Evolutionary conservation across 2,113 vertebrate species (phyloP), one percentile per base, ranked within the genome.

Genomic region (Dasyprocta punctata): DNA sequence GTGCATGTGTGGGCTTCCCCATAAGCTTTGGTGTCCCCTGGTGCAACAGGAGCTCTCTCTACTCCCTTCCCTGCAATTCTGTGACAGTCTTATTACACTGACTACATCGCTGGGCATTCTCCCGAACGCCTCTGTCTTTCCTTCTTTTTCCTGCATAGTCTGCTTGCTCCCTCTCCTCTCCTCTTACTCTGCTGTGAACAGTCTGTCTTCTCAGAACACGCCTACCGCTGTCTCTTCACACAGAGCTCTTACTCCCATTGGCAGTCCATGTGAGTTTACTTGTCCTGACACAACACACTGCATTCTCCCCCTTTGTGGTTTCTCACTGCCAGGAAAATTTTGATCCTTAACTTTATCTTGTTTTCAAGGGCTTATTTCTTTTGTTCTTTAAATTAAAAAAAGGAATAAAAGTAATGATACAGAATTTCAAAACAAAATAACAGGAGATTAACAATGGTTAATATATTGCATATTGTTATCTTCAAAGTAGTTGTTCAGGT

Each of bases 101-200:
- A 16, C 22, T 38, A 6, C 13, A 28, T 26, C 10, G 28, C 30
- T 89, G 22, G 44, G 56, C 52, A 54, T 81, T 28, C 12, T 88
- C 49, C 13, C 61, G 36, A 20, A 60, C 63, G 24, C 2, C 75
- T 86, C 10, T 49, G 0, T 38, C 36, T 44, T 28, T 65, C 5
- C 36, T 69, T 77, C 3, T 61, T 52, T 49, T 1, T 63, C 0
- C 4, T 3, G 3, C 7, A 0, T 0, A 2, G 8, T 26, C 69
- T 49, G 3, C 5, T 41, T 2, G 2, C 1, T 30, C 33, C 49
- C 2, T 22, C 20, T 77, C 58, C 56, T 26, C 1, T 65, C 86
- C 56, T 36, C 36, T 54, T n/a, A n/a, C n/a, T 17, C 3, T 26
- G 4, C 13, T 49, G 52, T 49, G 12, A 49, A 20, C n/a, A 54